Conservation (phyloP, 1,140 invertebrate genomes). For the Drosophila busckii region DNA sequence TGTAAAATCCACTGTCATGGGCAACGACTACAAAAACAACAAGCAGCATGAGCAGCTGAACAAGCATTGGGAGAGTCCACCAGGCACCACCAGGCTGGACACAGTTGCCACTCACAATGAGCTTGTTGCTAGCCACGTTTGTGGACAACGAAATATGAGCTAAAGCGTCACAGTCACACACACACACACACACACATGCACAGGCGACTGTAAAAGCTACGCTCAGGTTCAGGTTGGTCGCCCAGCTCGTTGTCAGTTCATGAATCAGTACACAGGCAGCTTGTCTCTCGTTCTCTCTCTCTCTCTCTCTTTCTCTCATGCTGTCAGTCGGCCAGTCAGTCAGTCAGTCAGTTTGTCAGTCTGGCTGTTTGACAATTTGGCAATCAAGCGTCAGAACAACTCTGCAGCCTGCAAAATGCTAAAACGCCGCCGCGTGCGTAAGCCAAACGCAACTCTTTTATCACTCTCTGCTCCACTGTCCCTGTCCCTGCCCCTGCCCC, state of each 20-base stretch:
- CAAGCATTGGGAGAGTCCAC: constrained; percentile 23
- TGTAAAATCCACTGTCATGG: constrained; percentile 76
- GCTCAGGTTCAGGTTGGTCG: constrained; percentile 64
- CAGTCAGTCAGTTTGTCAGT: constrained; percentile 31
- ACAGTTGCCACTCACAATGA: constrained; percentile 1
- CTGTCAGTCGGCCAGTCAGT: constrained; percentile 34
- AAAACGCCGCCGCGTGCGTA: too few relatives aligned
- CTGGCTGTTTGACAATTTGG: constrained; percentile 21
- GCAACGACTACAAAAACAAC: constrained; percentile 62
- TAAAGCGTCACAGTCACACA: constrained; percentile 26
- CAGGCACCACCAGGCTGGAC: constrained; percentile 5
- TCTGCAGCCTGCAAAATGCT: too few relatives aligned
- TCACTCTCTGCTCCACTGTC: not conserved
- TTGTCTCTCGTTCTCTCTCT: too few relatives aligned
- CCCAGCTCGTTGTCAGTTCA: constrained; percentile 66
- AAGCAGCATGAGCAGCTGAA: constrained; percentile 30
- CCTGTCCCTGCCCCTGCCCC: not conserved
- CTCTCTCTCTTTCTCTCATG: too few relatives aligned
- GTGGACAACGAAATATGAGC: constrained; percentile 47
- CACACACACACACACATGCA: constrained; percentile 5
- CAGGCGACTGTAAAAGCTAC: constrained; percentile 19
- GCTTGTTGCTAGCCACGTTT: constrained; percentile 22
- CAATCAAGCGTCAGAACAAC: too few relatives aligned
- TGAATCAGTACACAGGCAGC: constrained; percentile 60
- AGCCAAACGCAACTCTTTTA: too few relatives aligned